phyloP scores from a whole-genome alignment of 2,797 vertebrate genomes.

The Crocodylus rhombifer region DNA sequence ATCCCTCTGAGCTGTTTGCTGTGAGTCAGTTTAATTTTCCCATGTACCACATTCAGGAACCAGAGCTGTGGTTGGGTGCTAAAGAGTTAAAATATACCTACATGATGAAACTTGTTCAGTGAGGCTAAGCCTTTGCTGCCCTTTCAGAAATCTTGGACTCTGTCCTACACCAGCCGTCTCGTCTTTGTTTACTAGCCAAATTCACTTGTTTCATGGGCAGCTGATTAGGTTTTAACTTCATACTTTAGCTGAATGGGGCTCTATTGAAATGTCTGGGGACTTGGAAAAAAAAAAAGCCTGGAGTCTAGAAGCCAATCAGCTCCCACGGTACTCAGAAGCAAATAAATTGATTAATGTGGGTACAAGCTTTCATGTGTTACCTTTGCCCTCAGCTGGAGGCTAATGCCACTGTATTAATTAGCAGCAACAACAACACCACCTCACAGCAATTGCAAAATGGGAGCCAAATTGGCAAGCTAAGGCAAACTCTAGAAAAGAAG shows the following conservation, averaged over 20 bases:
- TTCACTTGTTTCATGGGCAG: neutral
- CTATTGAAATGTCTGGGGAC: neutral
- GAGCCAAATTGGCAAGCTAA: neutral
- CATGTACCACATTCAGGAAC: neutral
- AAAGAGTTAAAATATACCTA: rapidly evolving
- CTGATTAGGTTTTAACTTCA: conserved; percentile 7
- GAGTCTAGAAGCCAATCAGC: neutral
- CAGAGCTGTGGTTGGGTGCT: rapidly evolving
- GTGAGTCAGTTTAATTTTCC: neutral
- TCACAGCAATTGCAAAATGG: rapidly evolving
- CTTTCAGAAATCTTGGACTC: conserved; percentile 27
- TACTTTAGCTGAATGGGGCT: neutral
- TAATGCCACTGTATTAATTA: neutral
- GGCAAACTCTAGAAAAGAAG: neutral
- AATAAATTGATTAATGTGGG: rapidly evolving
- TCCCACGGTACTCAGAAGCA: neutral
- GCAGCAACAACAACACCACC: rapidly evolving
- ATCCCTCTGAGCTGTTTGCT: neutral
- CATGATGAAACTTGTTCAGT: neutral
- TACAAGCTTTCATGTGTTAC: neutral
- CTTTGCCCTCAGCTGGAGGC: rapidly evolving
- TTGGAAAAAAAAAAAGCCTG: neutral
- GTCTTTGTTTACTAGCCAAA: conserved; percentile 55
- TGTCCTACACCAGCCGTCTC: neutral
- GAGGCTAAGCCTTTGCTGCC: rapidly evolving